Conservation (phyloP, 2,888 invertebrate species). For the Harpalus rufipes region DNA sequence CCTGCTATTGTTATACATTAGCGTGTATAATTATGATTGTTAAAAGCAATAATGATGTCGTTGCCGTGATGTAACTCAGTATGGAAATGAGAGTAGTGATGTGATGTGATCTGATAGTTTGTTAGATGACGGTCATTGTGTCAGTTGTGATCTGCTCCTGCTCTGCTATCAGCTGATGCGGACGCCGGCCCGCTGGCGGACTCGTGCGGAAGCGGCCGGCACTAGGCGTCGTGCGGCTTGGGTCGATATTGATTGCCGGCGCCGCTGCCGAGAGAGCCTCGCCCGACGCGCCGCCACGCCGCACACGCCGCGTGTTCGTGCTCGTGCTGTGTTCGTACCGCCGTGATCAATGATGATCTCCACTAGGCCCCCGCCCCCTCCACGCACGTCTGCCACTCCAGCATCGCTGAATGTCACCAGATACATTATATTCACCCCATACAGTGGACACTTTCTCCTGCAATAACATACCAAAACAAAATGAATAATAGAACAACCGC, state of each 20-base stretch:
- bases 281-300: slow-evolving; percentile 27
- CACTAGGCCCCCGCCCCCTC: slow-evolving; percentile 6
- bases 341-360: slow-evolving; percentile 56
- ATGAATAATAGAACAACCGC: too few species aligned
- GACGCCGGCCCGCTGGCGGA: slow-evolving; percentile 53
- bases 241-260: slow-evolving; percentile 65
- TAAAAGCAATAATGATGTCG: background rate
- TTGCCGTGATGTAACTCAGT: background rate
- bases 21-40: background rate
- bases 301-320: slow-evolving; percentile 29
- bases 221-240: slow-evolving; percentile 39
- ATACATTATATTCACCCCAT: background rate
- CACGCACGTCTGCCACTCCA: slow-evolving; percentile 29
- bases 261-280: slow-evolving; percentile 28
- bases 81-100: background rate
- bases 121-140: slow-evolving; percentile 35
- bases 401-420: slow-evolving; percentile 40
- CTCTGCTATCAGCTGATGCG: slow-evolving; percentile 21
- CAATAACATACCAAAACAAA: background rate
- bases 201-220: slow-evolving; percentile 58
- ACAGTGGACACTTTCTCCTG: background rate
- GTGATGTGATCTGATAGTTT: background rate
- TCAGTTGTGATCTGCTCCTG: background rate
- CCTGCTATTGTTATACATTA: too few species aligned
- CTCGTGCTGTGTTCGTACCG: slow-evolving; percentile 16